These are phyloP conservation scores for Drosophila baimaii DNA, from an alignment of 1,140 invertebrate species.

Conservation along the genomic window DNA sequence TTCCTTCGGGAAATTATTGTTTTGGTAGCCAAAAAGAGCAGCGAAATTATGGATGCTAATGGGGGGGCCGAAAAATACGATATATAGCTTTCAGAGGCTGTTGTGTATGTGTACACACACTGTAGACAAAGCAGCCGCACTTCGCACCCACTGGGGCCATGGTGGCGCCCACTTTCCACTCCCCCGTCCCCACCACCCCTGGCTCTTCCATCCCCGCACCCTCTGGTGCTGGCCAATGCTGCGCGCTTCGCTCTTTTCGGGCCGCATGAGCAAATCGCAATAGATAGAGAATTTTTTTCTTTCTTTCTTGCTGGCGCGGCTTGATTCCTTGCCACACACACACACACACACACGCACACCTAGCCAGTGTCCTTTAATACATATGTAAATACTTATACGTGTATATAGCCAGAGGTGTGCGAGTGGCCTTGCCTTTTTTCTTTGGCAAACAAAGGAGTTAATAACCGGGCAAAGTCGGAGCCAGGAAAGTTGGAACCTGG, in stretches of 20 bases:
- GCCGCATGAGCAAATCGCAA: conserved; percentile 83
- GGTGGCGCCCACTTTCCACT: conserved; percentile 53
- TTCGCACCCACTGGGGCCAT: conserved; percentile 65
- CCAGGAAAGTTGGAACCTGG: conserved; percentile 33
- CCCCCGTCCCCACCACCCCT: conserved; percentile 16
- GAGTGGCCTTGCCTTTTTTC: conserved; percentile 63
- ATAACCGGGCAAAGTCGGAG: conserved; percentile 27
- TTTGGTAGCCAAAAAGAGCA: conserved; percentile 39
- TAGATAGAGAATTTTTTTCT: conserved; percentile 84
- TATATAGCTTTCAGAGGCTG: conserved; percentile 33
- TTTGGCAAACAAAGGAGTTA: conserved; percentile 45
- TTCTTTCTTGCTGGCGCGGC: conserved; percentile 59
- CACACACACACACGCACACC: conserved; percentile 20
- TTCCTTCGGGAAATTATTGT: conserved; percentile 46
- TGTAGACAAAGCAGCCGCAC: conserved; percentile 63
- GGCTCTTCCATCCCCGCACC: conserved; percentile 11
- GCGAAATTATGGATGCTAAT: conserved; percentile 66
- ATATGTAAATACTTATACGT: conserved; percentile 10
- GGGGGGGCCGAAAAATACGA: conserved; percentile 36
- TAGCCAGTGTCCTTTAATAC: conserved; percentile 12
- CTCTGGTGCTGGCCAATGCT: conserved; percentile 36
- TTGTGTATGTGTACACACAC: conserved; percentile 46
- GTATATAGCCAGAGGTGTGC: conserved; percentile 6
- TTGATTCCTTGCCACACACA: conserved; percentile 66
- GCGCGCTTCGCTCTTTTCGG: conserved; percentile 76